phyloP scores from a whole-genome alignment of 1,140 invertebrate species.

The Leptonema lineaticorne region DNA sequence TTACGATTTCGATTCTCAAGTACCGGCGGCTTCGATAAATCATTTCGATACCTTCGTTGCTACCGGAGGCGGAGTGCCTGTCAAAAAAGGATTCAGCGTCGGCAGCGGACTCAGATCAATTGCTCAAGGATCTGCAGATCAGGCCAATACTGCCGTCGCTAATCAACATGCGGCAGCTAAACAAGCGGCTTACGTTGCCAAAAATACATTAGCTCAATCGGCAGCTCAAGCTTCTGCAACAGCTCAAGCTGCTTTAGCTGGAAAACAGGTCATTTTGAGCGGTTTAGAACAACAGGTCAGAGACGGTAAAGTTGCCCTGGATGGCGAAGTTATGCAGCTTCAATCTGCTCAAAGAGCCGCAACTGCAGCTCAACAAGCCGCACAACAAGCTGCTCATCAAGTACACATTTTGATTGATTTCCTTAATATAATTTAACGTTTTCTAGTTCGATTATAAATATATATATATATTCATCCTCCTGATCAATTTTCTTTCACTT shows the following conservation, averaged over 20 bases:
- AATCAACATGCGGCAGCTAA: constrained; percentile 66
- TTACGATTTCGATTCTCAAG: constrained; percentile 30
- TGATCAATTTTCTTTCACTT: no score
- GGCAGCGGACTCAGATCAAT: constrained; percentile 54
- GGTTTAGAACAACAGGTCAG: constrained; percentile 67
- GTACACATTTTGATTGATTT: no score
- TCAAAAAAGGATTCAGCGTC: constrained; percentile 44
- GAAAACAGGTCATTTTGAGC: constrained; percentile 66
- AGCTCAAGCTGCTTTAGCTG: constrained; percentile 67
- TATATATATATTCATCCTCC: no score
- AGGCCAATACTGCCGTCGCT: constrained; percentile 66
- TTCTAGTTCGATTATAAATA: no score
- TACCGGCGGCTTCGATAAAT: constrained; percentile 36
- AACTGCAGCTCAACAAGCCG: constrained; percentile 61
- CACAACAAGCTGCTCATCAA: constrained; percentile 68
- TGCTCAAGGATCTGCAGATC: constrained; percentile 66
- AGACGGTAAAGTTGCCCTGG: constrained; percentile 63
- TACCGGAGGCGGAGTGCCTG: background rate
- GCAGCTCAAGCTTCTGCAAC: constrained; percentile 68
- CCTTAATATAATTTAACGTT: no score
- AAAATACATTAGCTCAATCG: constrained; percentile 69
- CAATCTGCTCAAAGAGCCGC: constrained; percentile 67
- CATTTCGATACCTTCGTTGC: constrained; percentile 34
- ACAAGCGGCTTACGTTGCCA: constrained; percentile 69
- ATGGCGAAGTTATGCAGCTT: constrained; percentile 66